These are phyloP conservation scores for Muntiacus muntjak DNA, from an alignment of 2,113 vertebrate species.

Conservation along the genomic window DNA sequence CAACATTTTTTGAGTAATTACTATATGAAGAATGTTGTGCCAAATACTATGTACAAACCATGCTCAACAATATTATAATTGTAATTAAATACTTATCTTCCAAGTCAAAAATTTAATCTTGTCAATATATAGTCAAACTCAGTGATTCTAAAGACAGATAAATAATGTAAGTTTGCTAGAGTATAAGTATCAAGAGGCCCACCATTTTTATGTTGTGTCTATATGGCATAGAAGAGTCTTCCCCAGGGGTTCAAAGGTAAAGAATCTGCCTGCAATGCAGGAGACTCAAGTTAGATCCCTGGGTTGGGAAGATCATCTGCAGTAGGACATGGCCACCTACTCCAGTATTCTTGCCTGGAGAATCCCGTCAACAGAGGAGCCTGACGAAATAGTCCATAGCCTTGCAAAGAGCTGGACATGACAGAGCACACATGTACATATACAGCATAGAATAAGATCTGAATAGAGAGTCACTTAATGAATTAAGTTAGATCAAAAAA, in stretches of 20 bases:
- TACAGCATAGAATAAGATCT: neutral
- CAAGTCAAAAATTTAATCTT: neutral
- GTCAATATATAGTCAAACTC: neutral
- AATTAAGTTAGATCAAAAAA: neutral
- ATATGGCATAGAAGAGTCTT: neutral
- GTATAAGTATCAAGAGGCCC: neutral
- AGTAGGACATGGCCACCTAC: neutral
- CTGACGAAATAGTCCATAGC: neutral
- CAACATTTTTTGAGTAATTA: neutral
- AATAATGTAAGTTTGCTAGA: neutral
- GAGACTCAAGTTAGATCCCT: neutral
- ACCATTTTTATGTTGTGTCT: neutral
- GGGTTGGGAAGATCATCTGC: neutral
- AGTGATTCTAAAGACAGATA: neutral
- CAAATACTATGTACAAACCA: neutral
- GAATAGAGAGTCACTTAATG: neutral
- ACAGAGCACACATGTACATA: neutral
- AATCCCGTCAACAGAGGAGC: neutral
- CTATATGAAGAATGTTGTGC: neutral
- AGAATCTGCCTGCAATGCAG: neutral
- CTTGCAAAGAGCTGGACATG: neutral
- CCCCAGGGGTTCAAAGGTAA: neutral
- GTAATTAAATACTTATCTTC: neutral
- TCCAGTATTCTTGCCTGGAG: neutral
- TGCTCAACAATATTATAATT: neutral